These are phyloP conservation scores for Oscheius sp. DNA, from an alignment of 1,140 invertebrate genomes.

Conservation along the genomic window DNA sequence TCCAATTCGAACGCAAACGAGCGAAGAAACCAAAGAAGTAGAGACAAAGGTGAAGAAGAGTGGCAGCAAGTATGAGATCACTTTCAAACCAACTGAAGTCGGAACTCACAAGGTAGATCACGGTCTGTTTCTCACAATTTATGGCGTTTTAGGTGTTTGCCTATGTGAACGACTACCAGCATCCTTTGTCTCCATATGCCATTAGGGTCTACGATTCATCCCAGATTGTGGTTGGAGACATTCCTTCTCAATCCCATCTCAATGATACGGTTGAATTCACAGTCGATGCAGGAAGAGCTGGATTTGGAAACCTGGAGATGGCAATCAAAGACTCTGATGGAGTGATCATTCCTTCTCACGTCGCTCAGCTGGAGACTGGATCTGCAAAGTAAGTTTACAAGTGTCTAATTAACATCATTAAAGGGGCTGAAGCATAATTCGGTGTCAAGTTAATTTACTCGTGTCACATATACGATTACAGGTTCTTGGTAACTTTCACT, in stretches of 20 bases:
- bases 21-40: constrained; percentile 11
- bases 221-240: constrained; percentile 63
- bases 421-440: too few species aligned
- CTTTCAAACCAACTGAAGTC: constrained; percentile 57
- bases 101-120: constrained; percentile 50
- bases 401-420: too few species aligned
- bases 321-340: constrained; percentile 60
- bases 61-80: constrained; percentile 57
- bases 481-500: constrained; percentile 63
- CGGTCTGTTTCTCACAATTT: not conserved
- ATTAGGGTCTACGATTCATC: constrained; percentile 63
- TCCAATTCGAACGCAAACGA: constrained; percentile 1
- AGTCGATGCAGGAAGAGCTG: constrained; percentile 64
- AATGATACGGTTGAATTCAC: constrained; percentile 61
- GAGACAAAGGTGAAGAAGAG: constrained; percentile 55
- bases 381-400: constrained; percentile 55
- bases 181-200: constrained; percentile 62
- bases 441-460: too few species aligned
- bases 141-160: constrained; percentile 44
- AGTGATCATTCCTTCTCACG: constrained; percentile 59
- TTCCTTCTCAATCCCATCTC: constrained; percentile 53
- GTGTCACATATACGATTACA: not conserved
- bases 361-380: constrained; percentile 55
- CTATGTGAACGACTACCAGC: constrained; percentile 57
- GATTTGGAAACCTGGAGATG: constrained; percentile 65